phyloP scores from a whole-genome alignment of 2,888 invertebrate species.

The Dasypogon diadema region DNA sequence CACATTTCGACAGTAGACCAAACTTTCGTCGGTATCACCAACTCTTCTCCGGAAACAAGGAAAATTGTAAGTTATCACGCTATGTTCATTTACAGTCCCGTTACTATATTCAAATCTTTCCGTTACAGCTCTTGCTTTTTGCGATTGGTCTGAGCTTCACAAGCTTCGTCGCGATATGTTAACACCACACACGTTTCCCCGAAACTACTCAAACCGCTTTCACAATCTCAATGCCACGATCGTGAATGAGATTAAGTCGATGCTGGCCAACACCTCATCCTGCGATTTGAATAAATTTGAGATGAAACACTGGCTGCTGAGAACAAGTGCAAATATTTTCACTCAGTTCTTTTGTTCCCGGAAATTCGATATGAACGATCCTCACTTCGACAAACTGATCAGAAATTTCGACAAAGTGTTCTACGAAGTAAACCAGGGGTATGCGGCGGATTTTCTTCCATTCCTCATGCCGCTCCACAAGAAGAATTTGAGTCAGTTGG shows the following conservation, averaged over 20 bases:
- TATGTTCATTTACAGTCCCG: slow-evolving; percentile 57
- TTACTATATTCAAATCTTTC: neutral
- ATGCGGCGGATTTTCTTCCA: slow-evolving; percentile 76
- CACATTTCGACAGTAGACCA: slow-evolving; percentile 75
- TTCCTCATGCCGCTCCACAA: slow-evolving; percentile 72
- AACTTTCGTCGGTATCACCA: slow-evolving; percentile 74
- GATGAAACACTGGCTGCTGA: slow-evolving; percentile 70
- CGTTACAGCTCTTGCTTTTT: slow-evolving; percentile 74
- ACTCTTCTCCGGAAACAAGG: slow-evolving; percentile 75
- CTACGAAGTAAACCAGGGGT: slow-evolving; percentile 77
- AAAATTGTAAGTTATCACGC: slow-evolving; percentile 75
- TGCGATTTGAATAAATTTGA: slow-evolving; percentile 57
- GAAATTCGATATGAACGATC: slow-evolving; percentile 65
- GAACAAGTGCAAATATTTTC: slow-evolving; percentile 74
- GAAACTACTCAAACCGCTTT: slow-evolving; percentile 71
- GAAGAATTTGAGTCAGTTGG: slow-evolving; percentile 70
- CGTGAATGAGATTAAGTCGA: slow-evolving; percentile 64
- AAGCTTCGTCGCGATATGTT: slow-evolving; percentile 73
- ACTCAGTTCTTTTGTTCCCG: slow-evolving; percentile 73
- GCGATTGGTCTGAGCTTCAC: slow-evolving; percentile 77
- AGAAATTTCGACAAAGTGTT: slow-evolving; percentile 75
- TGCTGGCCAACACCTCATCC: slow-evolving; percentile 59
- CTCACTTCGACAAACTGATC: slow-evolving; percentile 70
- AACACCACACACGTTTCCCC: slow-evolving; percentile 72
- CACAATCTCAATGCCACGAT: slow-evolving; percentile 71